These are phyloP conservation scores for Dipodomys ordii DNA, from an alignment of 2,113 vertebrate genomes.

Conservation along the genomic window DNA sequence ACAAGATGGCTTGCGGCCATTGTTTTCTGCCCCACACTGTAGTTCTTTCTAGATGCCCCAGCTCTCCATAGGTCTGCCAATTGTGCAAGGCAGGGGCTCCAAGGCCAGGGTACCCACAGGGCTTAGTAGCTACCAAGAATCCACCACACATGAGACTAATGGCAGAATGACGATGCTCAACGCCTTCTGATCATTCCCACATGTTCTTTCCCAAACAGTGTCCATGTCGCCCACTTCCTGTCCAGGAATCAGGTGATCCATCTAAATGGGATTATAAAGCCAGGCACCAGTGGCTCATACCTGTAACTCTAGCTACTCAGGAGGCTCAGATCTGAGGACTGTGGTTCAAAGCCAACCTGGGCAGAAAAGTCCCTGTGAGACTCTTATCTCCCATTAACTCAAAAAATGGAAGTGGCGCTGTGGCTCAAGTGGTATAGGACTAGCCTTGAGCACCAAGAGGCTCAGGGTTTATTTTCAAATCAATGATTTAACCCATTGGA, in stretches of 20 bases:
- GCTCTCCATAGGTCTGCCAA: not conserved
- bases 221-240: slow-evolving; percentile 12
- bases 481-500: not conserved
- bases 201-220: slow-evolving; percentile 45
- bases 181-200: slow-evolving; percentile 23
- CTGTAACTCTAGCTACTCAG: too few species aligned
- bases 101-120: not conserved
- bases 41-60: not conserved
- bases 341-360: too few species aligned
- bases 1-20: not conserved
- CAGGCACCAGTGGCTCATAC: too few species aligned
- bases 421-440: too few species aligned
- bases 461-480: slow-evolving; percentile 4
- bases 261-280: slow-evolving; percentile 21
- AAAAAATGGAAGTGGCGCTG: too few species aligned
- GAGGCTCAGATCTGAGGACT: too few species aligned
- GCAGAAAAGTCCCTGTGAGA: too few species aligned
- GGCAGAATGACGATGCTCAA: not conserved
- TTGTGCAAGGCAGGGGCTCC: not conserved
- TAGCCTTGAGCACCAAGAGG: too few species aligned
- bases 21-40: not conserved
- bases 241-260: slow-evolving; percentile 36
- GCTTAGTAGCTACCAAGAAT: slow-evolving; percentile 36
- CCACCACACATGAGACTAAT: not conserved
- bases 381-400: too few species aligned